Percentiles rank a stretch among this genome's conserved stretches.
Evolutionary conservation across 2,797 vertebrate genomes (phyloP).

Genomic region (Pachyuromys duprasi): DNA sequence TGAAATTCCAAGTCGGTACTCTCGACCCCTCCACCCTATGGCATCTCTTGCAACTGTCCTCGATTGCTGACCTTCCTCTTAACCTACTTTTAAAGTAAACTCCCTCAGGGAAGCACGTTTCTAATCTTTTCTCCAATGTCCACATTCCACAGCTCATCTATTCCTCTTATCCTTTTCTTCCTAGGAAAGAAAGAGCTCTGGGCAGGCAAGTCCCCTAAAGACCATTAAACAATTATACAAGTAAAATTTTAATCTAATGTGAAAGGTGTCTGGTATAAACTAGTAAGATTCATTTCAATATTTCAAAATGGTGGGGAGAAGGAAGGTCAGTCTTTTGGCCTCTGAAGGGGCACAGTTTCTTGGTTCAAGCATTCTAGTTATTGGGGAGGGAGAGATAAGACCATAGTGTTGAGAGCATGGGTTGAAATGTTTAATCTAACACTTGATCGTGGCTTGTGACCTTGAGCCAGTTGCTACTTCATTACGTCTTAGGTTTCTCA

Average conservation of each 20-base stretch:
- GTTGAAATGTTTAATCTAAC: background rate
- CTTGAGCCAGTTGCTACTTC: background rate
- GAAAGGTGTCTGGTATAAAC: conserved; percentile 2
- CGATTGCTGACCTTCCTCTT: conserved; percentile 1
- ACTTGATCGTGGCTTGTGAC: background rate
- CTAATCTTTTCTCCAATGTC: conserved; percentile 16
- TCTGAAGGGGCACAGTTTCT: background rate
- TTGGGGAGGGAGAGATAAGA: no score
- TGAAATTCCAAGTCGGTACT: conserved; percentile 11
- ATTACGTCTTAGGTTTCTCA: background rate
- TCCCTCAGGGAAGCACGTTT: background rate
- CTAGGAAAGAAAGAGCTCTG: background rate
- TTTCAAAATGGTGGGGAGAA: background rate
- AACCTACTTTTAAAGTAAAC: conserved; percentile 32
- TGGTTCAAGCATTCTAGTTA: background rate
- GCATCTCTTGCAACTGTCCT: conserved; percentile 16
- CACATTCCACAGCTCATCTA: background rate
- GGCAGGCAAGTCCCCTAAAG: background rate
- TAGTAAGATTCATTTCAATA: conserved; percentile 28
- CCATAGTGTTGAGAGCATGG: background rate
- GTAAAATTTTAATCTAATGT: conserved; percentile 10
- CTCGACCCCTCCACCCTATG: background rate
- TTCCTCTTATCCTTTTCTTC: background rate
- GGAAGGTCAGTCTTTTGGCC: background rate
- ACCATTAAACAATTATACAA: background rate